Percentiles rank a stretch among this genome's conserved stretches.
Conservation (phyloP, 2,113 vertebrate species). For the Nycticryphes semicollaris region DNA sequence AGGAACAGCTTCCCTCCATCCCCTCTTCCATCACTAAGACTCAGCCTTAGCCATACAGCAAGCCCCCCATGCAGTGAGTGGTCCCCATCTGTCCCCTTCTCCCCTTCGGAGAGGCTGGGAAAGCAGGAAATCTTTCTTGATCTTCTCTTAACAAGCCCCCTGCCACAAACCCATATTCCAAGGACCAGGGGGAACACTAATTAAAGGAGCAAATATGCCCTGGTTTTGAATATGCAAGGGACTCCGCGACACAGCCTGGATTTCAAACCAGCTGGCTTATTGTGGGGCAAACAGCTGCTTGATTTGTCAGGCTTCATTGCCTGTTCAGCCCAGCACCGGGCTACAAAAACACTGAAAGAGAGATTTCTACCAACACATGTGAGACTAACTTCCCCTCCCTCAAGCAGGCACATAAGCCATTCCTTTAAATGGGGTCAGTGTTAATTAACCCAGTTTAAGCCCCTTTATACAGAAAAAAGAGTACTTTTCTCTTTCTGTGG, state of each 20-base stretch:
- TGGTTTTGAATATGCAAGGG: conserved; percentile 2
- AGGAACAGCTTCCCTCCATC: background rate
- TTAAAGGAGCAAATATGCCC: conserved; percentile 21
- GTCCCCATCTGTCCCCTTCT: background rate
- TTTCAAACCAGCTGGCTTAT: conserved; percentile 52
- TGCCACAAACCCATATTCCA: background rate
- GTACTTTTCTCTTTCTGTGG: background rate
- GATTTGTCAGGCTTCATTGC: conserved; percentile 25
- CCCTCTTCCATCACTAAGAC: fast-evolving
- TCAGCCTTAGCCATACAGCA: background rate
- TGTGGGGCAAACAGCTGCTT: conserved; percentile 54
- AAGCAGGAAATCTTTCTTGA: background rate
- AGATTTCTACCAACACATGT: background rate
- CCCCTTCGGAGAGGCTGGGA: background rate
- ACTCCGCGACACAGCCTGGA: background rate
- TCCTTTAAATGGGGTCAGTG: conserved; percentile 15
- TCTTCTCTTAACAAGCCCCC: background rate
- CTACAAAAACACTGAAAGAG: background rate
- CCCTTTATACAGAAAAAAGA: background rate
- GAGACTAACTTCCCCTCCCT: background rate
- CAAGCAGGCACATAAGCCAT: background rate
- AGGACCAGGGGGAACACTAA: conserved; percentile 1
- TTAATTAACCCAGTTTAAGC: conserved; percentile 46
- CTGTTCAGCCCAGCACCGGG: background rate
- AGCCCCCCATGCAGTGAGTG: background rate